Evolutionary conservation across 2,888 invertebrate species (phyloP), one percentile per base, ranked within the genome.

Genomic region (Drepanosiphum platanoidis): DNA sequence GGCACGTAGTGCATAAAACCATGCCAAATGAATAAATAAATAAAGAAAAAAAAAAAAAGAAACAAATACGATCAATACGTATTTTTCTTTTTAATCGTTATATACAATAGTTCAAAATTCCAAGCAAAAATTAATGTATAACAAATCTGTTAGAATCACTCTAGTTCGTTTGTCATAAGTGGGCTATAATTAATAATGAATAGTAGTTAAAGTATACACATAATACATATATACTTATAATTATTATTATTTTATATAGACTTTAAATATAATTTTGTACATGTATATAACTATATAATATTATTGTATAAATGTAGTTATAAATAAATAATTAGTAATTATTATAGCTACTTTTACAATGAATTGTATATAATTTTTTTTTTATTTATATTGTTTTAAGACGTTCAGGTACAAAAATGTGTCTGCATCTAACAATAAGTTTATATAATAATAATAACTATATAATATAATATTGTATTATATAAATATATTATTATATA

Each of bases 351-450:
- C 52, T 58, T 22, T 70, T 80, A 80, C 66, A 66, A n/a, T n/a
- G n/a, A n/a, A n/a, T n/a, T n/a, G n/a, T n/a, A n/a, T n/a, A n/a
- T n/a, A n/a, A 1, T 27, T 64, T 61, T 34, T 32, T 58, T 75
- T 34, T 74, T 22, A 27, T 68, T 61, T 74, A n/a, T n/a, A n/a
- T n/a, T n/a, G 27, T 8, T 36, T 75, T 75, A 83, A 66, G 83
- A 75, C 46, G 39, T 83, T 83, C 83, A 83, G 75, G 83, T 83
- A 83, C 75, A 83, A 83, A 82, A 79, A 64, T 82, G 82, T 82
- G 61, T 64, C 72, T 82, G 82, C 39, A 34, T 46, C 66, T 68
- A 66, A 46, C 46, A 66, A n/a, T 79, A 68, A 34, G 34, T 79
- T 34, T 66, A 61, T 61, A 15, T 68, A 79, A 68, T 79, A 46